Conservation (phyloP, 2,888 invertebrate genomes). For the Didymodactylos carnosus region DNA sequence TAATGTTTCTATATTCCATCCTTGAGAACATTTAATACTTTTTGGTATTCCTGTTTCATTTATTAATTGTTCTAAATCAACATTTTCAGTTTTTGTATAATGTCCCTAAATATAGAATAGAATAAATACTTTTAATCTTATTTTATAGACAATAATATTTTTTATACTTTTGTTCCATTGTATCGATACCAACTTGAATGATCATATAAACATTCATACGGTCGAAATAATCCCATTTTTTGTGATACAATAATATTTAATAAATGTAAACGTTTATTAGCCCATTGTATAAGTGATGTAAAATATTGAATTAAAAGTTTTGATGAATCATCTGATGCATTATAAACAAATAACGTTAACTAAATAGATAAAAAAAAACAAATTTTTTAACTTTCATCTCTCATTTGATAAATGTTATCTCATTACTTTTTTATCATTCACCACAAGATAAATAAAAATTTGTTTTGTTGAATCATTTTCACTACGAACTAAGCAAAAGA, state of each 20-base stretch:
- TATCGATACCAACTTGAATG: too few relatives aligned
- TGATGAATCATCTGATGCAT: background rate
- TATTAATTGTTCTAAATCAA: background rate
- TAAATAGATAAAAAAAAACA: background rate
- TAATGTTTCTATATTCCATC: background rate
- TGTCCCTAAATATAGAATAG: background rate
- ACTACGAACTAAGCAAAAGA: too few relatives aligned
- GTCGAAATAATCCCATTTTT: background rate
- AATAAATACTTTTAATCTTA: too few relatives aligned
- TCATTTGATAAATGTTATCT: too few relatives aligned
- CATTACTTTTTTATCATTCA: background rate
- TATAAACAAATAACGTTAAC: background rate
- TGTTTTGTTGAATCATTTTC: background rate
- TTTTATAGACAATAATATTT: too few relatives aligned
- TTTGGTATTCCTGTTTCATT: background rate
- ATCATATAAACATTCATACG: too few relatives aligned
- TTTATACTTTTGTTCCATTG: too few relatives aligned
- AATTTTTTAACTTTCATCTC: background rate
- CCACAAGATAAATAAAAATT: background rate
- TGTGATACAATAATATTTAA: background rate
- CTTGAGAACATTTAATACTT: background rate
- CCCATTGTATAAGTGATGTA: background rate
- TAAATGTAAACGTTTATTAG: background rate
- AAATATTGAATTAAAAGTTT: background rate
- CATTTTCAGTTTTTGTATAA: background rate